Evolutionary conservation across 2,113 vertebrate genomes (phyloP).

Genomic region (Dipodomys spectabilis): DNA sequence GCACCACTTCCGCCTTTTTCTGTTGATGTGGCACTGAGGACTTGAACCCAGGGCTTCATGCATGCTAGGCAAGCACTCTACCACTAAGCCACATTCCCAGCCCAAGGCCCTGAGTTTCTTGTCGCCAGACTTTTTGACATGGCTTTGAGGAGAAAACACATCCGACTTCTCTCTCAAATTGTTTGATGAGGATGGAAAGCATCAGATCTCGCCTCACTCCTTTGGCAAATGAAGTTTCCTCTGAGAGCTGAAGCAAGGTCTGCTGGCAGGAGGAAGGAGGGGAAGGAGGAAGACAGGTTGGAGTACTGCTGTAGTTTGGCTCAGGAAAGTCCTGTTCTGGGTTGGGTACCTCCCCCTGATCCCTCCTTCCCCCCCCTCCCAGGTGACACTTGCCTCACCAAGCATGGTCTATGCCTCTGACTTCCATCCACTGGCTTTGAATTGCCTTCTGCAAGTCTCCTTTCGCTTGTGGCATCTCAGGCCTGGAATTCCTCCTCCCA

Average conservation of each 20-base stretch:
- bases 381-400: background rate
- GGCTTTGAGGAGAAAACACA: background rate
- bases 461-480: background rate
- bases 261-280: background rate
- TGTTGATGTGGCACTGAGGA: too few species aligned
- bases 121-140: background rate
- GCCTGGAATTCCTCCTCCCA: background rate
- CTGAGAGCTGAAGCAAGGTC: background rate
- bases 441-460: background rate
- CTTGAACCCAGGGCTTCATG: too few species aligned
- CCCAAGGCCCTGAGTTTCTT: background rate
- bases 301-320: background rate
- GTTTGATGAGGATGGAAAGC: background rate
- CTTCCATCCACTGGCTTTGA: background rate
- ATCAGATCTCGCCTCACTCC: background rate
- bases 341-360: background rate
- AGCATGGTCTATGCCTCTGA: background rate
- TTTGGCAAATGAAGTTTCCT: background rate
- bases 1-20: too few species aligned
- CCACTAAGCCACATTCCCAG: too few species aligned
- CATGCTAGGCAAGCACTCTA: too few species aligned
- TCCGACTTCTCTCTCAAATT: background rate
- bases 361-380: background rate
- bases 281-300: background rate
- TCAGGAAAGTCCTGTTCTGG: background rate